Evolutionary conservation across 2,888 invertebrate genomes (phyloP), one percentile per base, ranked within the genome.

Genomic region (Eristalis intricaria): DNA sequence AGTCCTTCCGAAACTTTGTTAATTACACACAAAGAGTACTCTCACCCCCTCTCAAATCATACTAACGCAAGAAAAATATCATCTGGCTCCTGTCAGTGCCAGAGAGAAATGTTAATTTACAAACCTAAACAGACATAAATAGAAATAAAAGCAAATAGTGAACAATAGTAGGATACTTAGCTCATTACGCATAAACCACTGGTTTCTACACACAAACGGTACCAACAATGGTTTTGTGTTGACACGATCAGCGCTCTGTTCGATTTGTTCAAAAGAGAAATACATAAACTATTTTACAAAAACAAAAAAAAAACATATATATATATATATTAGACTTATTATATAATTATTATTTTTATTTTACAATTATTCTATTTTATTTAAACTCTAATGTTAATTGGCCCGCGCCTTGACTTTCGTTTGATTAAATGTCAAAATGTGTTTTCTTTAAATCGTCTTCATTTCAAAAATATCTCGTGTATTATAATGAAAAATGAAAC

Each of bases 331-430:
- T 80, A 84, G 79, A 84, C 71, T 79, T 84, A 87, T 87, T 87
- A 79, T 76, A 63, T 76, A 71, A 85, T 83, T 82, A 82, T 80
- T 84, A 77, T 81, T 79, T 70, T 77, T 81, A 85, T 73, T 70
- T 75, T 78, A 86, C 71, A 64, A 23, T 60, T 87, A 82, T 86
- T 74, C 65, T 83, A 87, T 79, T 76, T 87, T 87, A 87, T 87
- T 87, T 87, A 84, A 87, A 84, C 60, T 63, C 63, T 69, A 84
- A 87, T 87, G 79, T 87, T 83, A 84, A 76, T 76, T 69, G 71
- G 82, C 76, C 79, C 64, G 75, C 75, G 43, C 71, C 77, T 73
- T 60, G 70, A 66, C 70, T 63, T 76, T 38, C 56, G 63, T 70
- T 68, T 65, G n/a, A 71, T 74, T 63, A 22, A 68, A 70, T 71